Base-by-base conservation (phyloP, 2,888 invertebrate species). In the Punctoribates punctum region DNA sequence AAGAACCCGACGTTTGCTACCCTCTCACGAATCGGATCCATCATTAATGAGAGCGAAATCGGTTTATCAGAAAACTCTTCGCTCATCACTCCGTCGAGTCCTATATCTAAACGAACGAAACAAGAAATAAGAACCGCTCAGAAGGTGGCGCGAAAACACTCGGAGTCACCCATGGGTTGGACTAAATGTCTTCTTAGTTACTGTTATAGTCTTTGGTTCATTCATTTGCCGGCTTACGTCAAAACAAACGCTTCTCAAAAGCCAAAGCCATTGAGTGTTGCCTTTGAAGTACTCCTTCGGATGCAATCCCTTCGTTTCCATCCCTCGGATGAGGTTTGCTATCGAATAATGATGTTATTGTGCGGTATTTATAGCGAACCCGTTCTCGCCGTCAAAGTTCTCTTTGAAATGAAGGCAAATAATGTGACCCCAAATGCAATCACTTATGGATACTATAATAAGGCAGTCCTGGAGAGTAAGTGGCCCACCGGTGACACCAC, bases 331-430 rank as follows among this genome's bases (percentile, higher is more conserved):
- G 97, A 97, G 88, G 93, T 98, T 73, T 98, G 98, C 85, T 99
- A 97, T 85, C 89, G 99, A 78, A 92, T 97, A 74, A 92, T 99
- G 90, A 96, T 99, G 94, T 96, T 98, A 85, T 87, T 99, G 29
- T 99, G 98, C 85, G 96, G 98, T 8, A 90, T 93, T 79, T 93
- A 96, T 83, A 93, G 93, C 77, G 88, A 94, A 82, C 98, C 99
- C 0, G 91, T 95, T 76, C 85, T 99, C 81, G 98, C 99, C 0
- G 96, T 98, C 0, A 94, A 95, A 82, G 85, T 87, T 9, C 77
- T 83, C 81, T 91, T 93, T 82, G 88, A 94, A 65, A 96, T 96
- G 95, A 95, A 95, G 84, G 89, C 92, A 25, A 91, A 91, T 54
- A 95, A 95, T 0, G 88, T 99, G 54, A 94, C 94, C 82, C 96